These are phyloP conservation scores for Ptychoptera contaminata DNA, from an alignment of 2,888 invertebrate species.

Conservation along the genomic window DNA sequence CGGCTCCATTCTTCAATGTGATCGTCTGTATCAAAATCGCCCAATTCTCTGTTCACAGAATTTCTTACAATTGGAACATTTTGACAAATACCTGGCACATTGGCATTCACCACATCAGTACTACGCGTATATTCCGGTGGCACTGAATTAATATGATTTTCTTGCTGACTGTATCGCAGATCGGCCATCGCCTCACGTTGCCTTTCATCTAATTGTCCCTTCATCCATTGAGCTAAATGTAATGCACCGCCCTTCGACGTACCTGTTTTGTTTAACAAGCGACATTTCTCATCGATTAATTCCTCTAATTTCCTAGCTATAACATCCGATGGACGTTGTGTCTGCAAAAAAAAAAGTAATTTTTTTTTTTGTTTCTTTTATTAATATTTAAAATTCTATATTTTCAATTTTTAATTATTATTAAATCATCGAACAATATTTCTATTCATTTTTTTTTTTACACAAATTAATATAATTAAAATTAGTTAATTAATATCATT, in stretches of 20 bases:
- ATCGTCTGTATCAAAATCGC: constrained; percentile 25
- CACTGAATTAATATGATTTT: no score
- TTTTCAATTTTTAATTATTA: neutral
- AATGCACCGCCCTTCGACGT: constrained; percentile 54
- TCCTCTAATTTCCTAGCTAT: constrained; percentile 26
- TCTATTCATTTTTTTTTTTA: no score
- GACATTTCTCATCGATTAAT: constrained; percentile 46
- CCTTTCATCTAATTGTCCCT: constrained; percentile 51
- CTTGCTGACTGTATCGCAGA: no score
- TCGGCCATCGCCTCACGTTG: constrained; percentile 23
- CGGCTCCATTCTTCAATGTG: constrained; percentile 45
- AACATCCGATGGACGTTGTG: neutral
- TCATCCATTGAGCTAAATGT: constrained; percentile 69
- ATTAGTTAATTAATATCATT: no score
- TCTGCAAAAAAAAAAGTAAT: neutral
- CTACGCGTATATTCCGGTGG: no score
- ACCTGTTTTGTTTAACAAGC: constrained; percentile 42
- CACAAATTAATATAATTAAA: no score
- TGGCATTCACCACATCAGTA: no score
- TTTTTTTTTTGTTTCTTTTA: neutral
- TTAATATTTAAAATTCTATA: neutral
- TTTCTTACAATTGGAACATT: neutral
- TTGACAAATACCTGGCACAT: neutral
- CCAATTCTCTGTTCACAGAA: constrained; percentile 5
- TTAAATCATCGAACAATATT: no score